Base-by-base conservation (phyloP, 2,888 invertebrate genomes). In the Nomada lathburiana region DNA sequence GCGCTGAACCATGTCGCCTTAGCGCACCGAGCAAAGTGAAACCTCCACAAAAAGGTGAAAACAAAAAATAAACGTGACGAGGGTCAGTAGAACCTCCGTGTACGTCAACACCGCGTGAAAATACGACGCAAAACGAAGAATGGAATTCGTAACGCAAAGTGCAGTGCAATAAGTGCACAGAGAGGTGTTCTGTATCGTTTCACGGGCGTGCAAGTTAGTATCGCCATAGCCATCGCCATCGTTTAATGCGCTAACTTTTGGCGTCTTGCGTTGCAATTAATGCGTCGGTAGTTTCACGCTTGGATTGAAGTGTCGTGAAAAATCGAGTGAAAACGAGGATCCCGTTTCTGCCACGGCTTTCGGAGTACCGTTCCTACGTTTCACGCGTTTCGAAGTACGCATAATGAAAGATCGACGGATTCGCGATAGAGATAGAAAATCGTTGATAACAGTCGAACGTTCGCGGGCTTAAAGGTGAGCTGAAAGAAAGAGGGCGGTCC, bases 11-110 rank as follows among this genome's bases (percentile, higher is more conserved):
- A 60, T 72, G 80, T 80, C 80, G 80, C 63, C 80, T 80, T 79
- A 80, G 80, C 80, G 80, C 72, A 80, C 80, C 80, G 72, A 80
- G 80, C 80, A 80, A 72, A 80, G 80, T 80, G 80, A 80, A 80
- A 80, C 80, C 62, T 62, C 44, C 68, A 52, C 62, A 80, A 80
- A 80, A 80, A 79, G 47, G 72, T 57, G 72, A 44, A 72, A 80
- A 80, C 63, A 80, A 80, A 80, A 80, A 80, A 68, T 72, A 44
- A 68, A 72, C 63, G 72, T 80, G 80, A 80, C 80, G 80, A 80
- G 80, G 80, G 80, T 80, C 80, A 80, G 80, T 80, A 72, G 80
- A 80, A 68, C 63, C 80, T 80, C 67, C 72, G 63, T 69, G 74
- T 69, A 69, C 69, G 82, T 81, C 74, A 67, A 65, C 68, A 62